Conservation (phyloP, 2,797 vertebrate species). For the Tragelaphus eurycerus region DNA sequence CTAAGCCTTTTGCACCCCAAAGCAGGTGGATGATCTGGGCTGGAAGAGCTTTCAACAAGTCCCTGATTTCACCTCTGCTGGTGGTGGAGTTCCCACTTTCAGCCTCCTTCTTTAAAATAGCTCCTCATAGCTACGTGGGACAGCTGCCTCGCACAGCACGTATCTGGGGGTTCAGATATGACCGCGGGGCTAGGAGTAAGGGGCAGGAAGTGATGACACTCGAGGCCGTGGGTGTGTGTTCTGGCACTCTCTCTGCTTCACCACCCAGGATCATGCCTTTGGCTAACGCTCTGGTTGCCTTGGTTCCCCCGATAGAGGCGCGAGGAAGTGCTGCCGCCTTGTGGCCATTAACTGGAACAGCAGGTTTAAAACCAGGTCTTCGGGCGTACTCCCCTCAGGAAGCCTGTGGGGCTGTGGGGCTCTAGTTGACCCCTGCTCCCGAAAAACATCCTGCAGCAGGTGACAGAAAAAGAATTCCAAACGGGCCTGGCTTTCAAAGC, state of each 20-base stretch:
- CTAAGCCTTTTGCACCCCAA: not conserved
- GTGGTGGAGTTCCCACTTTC: not conserved
- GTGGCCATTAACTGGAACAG: not conserved
- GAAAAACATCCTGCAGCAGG: not conserved
- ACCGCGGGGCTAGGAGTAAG: not conserved
- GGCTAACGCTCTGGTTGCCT: not conserved
- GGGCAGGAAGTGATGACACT: not conserved
- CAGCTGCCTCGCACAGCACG: not conserved
- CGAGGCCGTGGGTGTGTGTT: not conserved
- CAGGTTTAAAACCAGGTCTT: not conserved
- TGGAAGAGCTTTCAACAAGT: not conserved
- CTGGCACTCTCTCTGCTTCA: not conserved
- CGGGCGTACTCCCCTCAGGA: not conserved
- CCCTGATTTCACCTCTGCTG: not conserved
- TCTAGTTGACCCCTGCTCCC: not conserved
- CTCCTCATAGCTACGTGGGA: not conserved
- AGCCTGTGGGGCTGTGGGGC: not conserved
- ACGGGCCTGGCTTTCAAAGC: not conserved
- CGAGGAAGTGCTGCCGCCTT: not conserved
- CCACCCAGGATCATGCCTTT: not conserved
- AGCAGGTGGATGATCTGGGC: not conserved
- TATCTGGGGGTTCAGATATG: not conserved
- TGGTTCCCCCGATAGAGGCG: not conserved
- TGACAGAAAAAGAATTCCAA: not conserved
- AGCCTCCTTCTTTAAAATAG: not conserved